Percentiles rank a stretch among this genome's conserved stretches.
phyloP scores from a whole-genome alignment of 1,140 invertebrate genomes.

The Dolichoris vasculosae region DNA sequence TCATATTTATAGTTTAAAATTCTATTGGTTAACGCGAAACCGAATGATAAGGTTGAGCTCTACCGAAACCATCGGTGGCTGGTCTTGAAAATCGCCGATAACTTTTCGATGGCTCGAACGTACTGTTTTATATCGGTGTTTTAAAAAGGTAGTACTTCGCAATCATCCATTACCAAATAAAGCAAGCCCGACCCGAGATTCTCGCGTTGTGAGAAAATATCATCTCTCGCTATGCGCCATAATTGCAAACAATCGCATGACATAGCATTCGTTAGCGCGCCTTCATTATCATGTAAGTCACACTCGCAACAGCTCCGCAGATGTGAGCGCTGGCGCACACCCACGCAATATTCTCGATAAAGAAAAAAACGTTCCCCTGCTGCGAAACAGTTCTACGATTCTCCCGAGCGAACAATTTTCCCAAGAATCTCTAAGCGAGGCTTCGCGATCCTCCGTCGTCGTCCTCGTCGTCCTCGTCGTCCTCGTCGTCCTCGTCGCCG shows the following conservation, averaged over 20 bases:
- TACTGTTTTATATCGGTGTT: too few species aligned
- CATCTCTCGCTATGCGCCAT: neutral
- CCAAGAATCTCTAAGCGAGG: slow-evolving; percentile 27
- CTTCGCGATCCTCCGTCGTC: slow-evolving; percentile 19
- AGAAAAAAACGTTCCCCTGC: neutral
- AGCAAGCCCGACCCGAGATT: neutral
- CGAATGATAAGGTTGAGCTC: neutral
- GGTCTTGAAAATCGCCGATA: too few species aligned
- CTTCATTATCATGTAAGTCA: slow-evolving; percentile 31
- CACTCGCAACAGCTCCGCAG: neutral
- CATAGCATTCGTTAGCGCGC: slow-evolving; percentile 29
- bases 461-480: too few species aligned
- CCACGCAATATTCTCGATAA: neutral
- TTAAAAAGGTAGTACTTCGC: neutral
- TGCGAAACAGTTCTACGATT: slow-evolving; percentile 19
- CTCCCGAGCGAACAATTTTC: slow-evolving; percentile 38
- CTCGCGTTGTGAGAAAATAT: neutral
- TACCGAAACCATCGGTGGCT: neutral
- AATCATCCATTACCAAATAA: neutral
- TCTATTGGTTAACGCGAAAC: neutral
- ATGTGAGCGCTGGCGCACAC: neutral
- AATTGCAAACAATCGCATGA: slow-evolving; percentile 41
- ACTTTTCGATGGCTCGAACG: too few species aligned
- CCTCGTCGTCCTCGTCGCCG: too few species aligned
- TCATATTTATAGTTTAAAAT: slow-evolving; percentile 1